A percentile compares a stretch with the other conserved stretches of the same genome.
Evolutionary conservation across 2,888 invertebrate species (phyloP).

Genomic region (Hirtodrosophila cameraria): DNA sequence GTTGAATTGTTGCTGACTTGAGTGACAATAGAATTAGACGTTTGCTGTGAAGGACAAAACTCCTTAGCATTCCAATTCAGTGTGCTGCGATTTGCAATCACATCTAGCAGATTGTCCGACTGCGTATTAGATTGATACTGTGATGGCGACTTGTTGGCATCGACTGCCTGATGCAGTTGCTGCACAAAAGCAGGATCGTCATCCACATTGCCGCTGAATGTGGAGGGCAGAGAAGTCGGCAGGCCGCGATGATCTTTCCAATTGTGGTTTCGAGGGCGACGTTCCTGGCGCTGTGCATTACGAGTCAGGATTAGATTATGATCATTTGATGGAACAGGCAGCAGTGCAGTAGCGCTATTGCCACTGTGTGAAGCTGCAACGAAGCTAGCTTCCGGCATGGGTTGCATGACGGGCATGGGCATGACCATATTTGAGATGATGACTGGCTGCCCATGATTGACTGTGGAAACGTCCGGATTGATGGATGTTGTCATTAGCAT

Average conservation of each 20-base stretch:
- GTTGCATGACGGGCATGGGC: not conserved
- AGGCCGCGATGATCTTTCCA: not conserved
- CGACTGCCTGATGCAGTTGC: slow-evolving; percentile 16
- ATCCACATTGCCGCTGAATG: not conserved
- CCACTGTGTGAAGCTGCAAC: not conserved
- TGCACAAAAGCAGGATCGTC: slow-evolving; percentile 17
- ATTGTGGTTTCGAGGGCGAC: not conserved
- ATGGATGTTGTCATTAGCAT: too few relatives aligned
- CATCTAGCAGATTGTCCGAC: not conserved
- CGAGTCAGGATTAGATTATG: not conserved
- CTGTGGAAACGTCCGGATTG: not conserved
- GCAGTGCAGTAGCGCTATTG: too few relatives aligned
- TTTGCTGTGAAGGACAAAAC: slow-evolving; percentile 6
- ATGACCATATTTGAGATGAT: not conserved
- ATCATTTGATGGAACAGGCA: not conserved
- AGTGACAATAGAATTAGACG: too few relatives aligned
- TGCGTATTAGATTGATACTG: too few relatives aligned
- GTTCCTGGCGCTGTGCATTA: slow-evolving; percentile 1
- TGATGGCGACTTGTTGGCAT: not conserved
- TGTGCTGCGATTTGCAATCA: slow-evolving; percentile 15
- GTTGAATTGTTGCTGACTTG: too few relatives aligned
- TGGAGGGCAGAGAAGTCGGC: not conserved
- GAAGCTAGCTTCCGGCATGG: not conserved
- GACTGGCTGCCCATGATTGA: not conserved
- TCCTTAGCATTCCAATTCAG: slow-evolving; percentile 42